phyloP scores from a whole-genome alignment of 2,113 vertebrate species.

The Oncorhynchus nerka region DNA sequence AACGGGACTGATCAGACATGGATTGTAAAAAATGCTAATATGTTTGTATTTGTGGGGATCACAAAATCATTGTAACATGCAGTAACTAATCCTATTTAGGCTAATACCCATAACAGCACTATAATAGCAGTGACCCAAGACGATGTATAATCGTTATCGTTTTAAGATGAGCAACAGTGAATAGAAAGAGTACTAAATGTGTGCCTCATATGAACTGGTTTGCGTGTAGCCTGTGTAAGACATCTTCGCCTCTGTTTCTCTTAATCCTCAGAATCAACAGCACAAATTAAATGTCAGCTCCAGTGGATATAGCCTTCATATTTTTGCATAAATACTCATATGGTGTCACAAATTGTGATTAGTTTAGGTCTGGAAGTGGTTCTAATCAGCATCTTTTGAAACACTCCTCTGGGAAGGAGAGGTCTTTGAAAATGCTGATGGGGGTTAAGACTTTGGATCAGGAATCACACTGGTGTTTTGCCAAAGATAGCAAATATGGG shows the following conservation, averaged over 20 bases:
- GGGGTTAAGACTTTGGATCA: constrained; percentile 16
- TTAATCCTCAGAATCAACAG: constrained; percentile 20
- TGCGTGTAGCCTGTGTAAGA: not conserved
- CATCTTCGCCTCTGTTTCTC: constrained; percentile 13
- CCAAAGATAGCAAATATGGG: constrained; percentile 21
- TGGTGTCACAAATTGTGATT: constrained; percentile 31
- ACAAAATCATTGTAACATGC: no score
- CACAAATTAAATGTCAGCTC: constrained; percentile 29
- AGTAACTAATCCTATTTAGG: no score
- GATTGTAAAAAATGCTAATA: no score
- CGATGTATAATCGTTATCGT: no score
- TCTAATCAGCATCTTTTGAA: constrained; percentile 30
- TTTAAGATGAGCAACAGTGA: not conserved
- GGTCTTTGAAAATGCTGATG: constrained; percentile 49
- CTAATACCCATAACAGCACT: not conserved
- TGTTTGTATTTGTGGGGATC: no score
- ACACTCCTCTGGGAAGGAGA: constrained; percentile 18
- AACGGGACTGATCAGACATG: not conserved
- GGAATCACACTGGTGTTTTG: constrained; percentile 24
- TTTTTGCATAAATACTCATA: constrained; percentile 35
- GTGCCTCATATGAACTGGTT: not conserved
- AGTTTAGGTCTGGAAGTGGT: constrained; percentile 30
- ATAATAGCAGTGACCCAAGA: not conserved
- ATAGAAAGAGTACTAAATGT: not conserved
- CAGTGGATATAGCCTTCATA: constrained; percentile 11